These are phyloP conservation scores for Belgica antarctica DNA, from an alignment of 2,888 invertebrate genomes.

Conservation along the genomic window DNA sequence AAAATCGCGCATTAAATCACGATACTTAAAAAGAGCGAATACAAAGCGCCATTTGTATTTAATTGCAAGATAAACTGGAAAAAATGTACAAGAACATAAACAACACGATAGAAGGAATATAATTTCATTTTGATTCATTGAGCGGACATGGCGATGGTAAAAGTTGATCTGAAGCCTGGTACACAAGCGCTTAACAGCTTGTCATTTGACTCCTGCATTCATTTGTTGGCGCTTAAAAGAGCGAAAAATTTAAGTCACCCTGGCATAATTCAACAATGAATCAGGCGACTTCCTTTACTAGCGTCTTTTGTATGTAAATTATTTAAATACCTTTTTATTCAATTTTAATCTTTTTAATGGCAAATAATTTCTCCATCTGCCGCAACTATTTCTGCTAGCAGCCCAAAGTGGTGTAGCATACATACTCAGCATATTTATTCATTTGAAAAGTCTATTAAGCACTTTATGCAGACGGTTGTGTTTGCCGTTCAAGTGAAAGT, in stretches of 20 bases:
- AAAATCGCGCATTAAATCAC: slow-evolving; percentile 17
- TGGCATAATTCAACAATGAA: slow-evolving; percentile 11
- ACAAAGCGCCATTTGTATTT: slow-evolving; percentile 25
- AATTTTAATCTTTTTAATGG: slow-evolving; percentile 44
- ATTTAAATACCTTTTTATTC: slow-evolving; percentile 44
- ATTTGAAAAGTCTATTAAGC: slow-evolving; percentile 42
- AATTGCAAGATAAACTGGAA: slow-evolving; percentile 25
- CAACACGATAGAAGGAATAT: neutral
- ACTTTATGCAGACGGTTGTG: slow-evolving; percentile 37
- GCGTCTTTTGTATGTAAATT: slow-evolving; percentile 43
- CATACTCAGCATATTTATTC: slow-evolving; percentile 25
- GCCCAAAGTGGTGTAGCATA: neutral
- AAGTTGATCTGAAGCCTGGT: slow-evolving; percentile 2
- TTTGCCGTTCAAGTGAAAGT: slow-evolving; percentile 33
- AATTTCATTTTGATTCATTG: slow-evolving; percentile 2
- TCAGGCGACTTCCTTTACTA: neutral
- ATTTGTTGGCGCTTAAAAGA: neutral
- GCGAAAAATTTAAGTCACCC: slow-evolving; percentile 3
- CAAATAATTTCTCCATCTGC: slow-evolving; percentile 43
- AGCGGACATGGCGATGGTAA: neutral
- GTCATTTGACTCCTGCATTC: no score
- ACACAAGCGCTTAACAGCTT: no score
- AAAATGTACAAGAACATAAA: neutral
- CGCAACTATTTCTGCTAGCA: slow-evolving; percentile 32
- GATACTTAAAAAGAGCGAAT: slow-evolving; percentile 7